Evolutionary conservation across 2,113 vertebrate species (phyloP).

Genomic region (Coregonus clupeaformis): DNA sequence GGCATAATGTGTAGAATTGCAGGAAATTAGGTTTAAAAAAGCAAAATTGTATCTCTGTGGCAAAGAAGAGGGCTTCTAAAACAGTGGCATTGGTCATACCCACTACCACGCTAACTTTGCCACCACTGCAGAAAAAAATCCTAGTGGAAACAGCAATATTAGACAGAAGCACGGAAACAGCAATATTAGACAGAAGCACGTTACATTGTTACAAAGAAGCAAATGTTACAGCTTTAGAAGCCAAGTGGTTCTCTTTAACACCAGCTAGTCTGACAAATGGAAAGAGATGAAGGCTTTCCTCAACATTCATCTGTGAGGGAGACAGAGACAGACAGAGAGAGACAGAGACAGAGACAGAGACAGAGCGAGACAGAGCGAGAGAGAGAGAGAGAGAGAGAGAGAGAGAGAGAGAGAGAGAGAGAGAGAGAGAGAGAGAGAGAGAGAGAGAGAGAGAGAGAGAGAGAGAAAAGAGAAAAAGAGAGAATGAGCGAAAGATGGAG

Average conservation of each 20-base stretch:
- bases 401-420: not conserved
- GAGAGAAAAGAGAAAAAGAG: not conserved
- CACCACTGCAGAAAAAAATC: too few relatives aligned
- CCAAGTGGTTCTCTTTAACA: conserved; percentile 23
- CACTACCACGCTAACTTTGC: too few relatives aligned
- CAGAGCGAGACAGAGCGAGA: not conserved
- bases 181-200: too few relatives aligned
- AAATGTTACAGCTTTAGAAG: not conserved
- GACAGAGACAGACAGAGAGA: not conserved
- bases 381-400: not conserved
- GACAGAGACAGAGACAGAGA: not conserved
- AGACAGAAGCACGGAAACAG: too few relatives aligned
- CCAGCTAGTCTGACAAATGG: conserved; percentile 22
- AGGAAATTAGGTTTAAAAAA: too few relatives aligned
- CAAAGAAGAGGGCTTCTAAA: too few relatives aligned
- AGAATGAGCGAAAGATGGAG: not conserved
- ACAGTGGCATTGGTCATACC: too few relatives aligned
- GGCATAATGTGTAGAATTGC: too few relatives aligned
- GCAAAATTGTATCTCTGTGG: too few relatives aligned
- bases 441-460: not conserved
- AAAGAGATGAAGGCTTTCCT: conserved; percentile 26
- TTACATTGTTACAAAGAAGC: not conserved
- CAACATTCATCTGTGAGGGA: conserved; percentile 24
- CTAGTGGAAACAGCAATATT: too few relatives aligned
- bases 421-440: not conserved